These are phyloP conservation scores for Sussaba pulchella DNA, from an alignment of 2,888 invertebrate species.

Conservation along the genomic window DNA sequence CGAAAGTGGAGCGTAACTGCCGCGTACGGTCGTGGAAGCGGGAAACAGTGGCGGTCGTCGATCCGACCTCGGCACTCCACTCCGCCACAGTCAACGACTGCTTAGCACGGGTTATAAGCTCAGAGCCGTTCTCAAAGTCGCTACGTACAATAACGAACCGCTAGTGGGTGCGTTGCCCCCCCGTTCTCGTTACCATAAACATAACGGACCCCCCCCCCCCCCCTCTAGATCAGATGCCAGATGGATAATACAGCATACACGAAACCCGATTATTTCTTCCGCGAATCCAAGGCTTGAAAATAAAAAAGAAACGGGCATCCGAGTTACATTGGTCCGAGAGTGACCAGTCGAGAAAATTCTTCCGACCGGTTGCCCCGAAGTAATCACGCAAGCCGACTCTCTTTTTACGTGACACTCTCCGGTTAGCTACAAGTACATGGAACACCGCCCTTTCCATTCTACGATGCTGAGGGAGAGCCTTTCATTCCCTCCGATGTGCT, in stretches of 20 bases:
- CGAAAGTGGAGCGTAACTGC: conserved; percentile 30
- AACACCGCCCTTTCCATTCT: background rate
- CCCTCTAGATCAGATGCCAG: background rate
- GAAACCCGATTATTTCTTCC: conserved; percentile 16
- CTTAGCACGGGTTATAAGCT: background rate
- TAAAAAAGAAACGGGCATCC: too few species aligned
- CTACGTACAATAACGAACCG: conserved; percentile 30
- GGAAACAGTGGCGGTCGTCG: conserved; percentile 47
- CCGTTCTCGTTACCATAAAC: conserved; percentile 48
- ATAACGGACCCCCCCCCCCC: background rate
- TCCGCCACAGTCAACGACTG: conserved; percentile 35
- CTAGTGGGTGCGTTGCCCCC: conserved; percentile 47
- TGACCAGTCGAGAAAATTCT: background rate
- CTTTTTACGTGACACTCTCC: conserved; percentile 54
- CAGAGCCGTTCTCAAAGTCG: conserved; percentile 46
- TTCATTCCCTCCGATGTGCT: conserved; percentile 15
- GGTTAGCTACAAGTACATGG: conserved; percentile 22
- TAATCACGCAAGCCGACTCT: conserved; percentile 51
- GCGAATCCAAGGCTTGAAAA: conserved; percentile 20
- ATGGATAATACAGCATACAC: background rate
- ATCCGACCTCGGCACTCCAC: conserved; percentile 50
- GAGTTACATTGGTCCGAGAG: background rate
- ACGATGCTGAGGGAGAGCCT: background rate
- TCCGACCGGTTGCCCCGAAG: background rate
- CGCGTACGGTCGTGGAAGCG: background rate